phyloP scores from a whole-genome alignment of 92 coral and sea anemone genomes.

The Porites evermanni region DNA sequence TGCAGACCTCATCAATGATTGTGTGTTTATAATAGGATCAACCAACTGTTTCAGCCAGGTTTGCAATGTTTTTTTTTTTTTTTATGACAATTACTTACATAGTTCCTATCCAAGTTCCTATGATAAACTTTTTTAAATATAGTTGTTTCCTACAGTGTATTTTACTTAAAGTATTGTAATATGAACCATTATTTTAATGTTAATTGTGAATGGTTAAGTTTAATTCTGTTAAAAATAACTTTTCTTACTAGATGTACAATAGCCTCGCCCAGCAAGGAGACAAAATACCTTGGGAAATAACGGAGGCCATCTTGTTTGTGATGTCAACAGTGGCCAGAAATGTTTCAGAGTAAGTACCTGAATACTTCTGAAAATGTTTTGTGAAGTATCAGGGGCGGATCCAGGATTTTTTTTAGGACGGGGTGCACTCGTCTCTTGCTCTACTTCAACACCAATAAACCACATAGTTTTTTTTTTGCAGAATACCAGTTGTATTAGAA shows the following conservation, averaged over 20 bases:
- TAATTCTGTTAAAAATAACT: neutral
- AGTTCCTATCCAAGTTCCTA: too few relatives aligned
- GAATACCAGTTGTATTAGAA: too few relatives aligned
- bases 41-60: slow-evolving; percentile 90
- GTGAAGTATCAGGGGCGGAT: neutral
- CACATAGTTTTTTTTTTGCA: too few relatives aligned
- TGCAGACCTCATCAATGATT: slow-evolving; percentile 93
- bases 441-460: too few relatives aligned
- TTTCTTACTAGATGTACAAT: slow-evolving; percentile 77
- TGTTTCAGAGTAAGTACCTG: slow-evolving; percentile 78
- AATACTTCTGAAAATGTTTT: neutral
- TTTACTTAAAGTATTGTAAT: too few relatives aligned
- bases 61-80: neutral
- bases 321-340: slow-evolving; percentile 96
- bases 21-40: slow-evolving; percentile 96
- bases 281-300: slow-evolving; percentile 79
- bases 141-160: too few relatives aligned
- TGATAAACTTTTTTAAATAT: too few relatives aligned
- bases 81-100: too few relatives aligned
- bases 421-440: too few relatives aligned
- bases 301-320: slow-evolving; percentile 92
- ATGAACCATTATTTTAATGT: too few relatives aligned
- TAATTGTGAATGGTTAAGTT: too few relatives aligned
- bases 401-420: too few relatives aligned
- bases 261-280: slow-evolving; percentile 76